phyloP scores from a whole-genome alignment of 2,888 invertebrate species.

The Vanessa cardui region DNA sequence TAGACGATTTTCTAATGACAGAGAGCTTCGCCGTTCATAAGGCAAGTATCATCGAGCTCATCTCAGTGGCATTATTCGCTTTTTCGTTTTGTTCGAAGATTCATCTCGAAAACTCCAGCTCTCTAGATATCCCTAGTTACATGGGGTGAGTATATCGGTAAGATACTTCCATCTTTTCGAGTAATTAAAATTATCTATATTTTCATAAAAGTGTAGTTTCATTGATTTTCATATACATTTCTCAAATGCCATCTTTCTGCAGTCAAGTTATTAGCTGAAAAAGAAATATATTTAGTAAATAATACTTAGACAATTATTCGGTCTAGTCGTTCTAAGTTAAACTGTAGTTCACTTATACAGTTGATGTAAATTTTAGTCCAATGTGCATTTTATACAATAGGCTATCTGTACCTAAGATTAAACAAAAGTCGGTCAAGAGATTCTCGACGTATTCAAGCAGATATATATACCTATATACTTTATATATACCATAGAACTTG shows the following conservation, averaged over 20 bases:
- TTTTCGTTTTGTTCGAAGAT: constrained; percentile 10
- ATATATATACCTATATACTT: no score
- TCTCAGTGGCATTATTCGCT: constrained; percentile 16
- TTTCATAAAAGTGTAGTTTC: no score
- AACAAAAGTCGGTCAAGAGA: constrained; percentile 32
- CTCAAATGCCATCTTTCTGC: no score
- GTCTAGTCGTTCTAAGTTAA: no score
- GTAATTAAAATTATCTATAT: neutral
- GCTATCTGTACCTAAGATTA: constrained; percentile 12
- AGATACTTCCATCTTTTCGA: neutral
- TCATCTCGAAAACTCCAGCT: constrained; percentile 2
- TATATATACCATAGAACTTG: no score
- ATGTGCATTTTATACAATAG: constrained; percentile 7
- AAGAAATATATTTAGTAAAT: no score
- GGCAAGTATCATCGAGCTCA: constrained; percentile 19
- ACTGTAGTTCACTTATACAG: neutral
- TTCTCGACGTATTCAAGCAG: constrained; percentile 15
- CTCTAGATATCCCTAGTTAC: constrained; percentile 6
- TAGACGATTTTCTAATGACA: constrained; percentile 4
- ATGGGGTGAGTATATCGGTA: neutral
- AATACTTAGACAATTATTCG: no score
- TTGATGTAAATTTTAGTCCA: neutral
- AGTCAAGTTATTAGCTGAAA: no score
- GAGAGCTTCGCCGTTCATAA: constrained; percentile 7
- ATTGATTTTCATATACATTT: no score